phyloP scores from a whole-genome alignment of 1,140 invertebrate species.

The Cydia strobilella region DNA sequence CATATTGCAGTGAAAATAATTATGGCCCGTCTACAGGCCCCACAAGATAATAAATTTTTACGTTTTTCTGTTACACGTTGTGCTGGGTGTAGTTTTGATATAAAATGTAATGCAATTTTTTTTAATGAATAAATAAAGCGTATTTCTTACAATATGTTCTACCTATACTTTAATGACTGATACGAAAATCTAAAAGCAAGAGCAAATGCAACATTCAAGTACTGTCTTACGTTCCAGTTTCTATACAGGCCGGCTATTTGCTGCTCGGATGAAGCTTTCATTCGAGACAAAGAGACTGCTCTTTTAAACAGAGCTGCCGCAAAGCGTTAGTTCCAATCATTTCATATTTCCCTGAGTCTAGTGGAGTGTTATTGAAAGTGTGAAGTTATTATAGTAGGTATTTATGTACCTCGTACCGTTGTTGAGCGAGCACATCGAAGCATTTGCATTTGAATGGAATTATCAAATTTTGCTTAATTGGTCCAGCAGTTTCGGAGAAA shows the following conservation, averaged over 20 bases:
- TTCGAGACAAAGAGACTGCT: slow-evolving; percentile 12
- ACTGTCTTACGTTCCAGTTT: slow-evolving; percentile 8
- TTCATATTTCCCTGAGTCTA: slow-evolving; percentile 13
- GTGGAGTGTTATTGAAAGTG: slow-evolving; percentile 4
- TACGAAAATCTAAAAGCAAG: background rate
- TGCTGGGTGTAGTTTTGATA: too few relatives aligned
- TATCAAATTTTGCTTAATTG: too few relatives aligned
- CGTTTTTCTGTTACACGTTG: too few relatives aligned
- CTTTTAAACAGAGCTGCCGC: slow-evolving; percentile 12
- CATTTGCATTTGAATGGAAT: too few relatives aligned
- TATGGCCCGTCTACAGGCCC: too few relatives aligned
- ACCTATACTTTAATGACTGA: background rate
- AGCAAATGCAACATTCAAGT: background rate
- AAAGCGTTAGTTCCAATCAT: slow-evolving; percentile 10
- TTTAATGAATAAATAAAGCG: too few relatives aligned
- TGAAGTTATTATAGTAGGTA: background rate
- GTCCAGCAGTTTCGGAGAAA: too few relatives aligned
- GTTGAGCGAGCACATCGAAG: too few relatives aligned
- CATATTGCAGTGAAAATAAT: too few relatives aligned
- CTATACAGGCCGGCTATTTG: slow-evolving; percentile 5
- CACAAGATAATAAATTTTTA: too few relatives aligned
- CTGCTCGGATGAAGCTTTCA: slow-evolving; percentile 6
- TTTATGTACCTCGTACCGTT: too few relatives aligned
- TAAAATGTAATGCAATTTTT: too few relatives aligned
- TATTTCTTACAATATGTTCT: background rate